Evolutionary conservation across 1,140 invertebrate genomes (phyloP).

Genomic region (Bathynomus jamesi): DNA sequence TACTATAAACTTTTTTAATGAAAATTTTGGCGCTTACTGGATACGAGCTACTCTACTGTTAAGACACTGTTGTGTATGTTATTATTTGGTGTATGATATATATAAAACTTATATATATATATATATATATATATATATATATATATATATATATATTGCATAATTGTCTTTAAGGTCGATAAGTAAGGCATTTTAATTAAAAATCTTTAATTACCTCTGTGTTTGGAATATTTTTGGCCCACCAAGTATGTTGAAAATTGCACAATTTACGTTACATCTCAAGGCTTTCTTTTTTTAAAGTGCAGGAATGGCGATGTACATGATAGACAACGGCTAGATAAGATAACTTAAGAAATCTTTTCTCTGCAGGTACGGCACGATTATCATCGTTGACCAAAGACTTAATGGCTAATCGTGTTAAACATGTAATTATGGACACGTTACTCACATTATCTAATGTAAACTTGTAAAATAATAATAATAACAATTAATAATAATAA

Average conservation of each 20-base stretch:
- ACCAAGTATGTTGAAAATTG: not conserved
- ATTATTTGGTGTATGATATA: no score
- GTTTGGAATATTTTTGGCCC: not conserved
- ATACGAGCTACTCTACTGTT: no score
- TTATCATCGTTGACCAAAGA: not conserved
- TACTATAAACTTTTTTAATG: no score
- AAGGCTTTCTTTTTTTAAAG: not conserved
- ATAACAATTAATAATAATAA: constrained; percentile 1
- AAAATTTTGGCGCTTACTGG: no score
- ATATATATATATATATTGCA: not conserved
- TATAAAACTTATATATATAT: not conserved
- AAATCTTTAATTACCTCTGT: not conserved
- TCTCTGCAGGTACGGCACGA: no score
- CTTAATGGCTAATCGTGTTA: not conserved
- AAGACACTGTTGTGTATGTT: no score
- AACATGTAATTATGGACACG: not conserved
- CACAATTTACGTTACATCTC: not conserved
- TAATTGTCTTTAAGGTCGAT: not conserved
- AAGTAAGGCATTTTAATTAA: no score
- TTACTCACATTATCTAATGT: not conserved
- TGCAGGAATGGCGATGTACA: not conserved
- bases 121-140: no score
- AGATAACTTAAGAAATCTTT: no score
- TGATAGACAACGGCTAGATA: no score
- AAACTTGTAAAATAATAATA: not conserved